phyloP scores from a whole-genome alignment of 2,888 invertebrate genomes.

The Phengaris arion region DNA sequence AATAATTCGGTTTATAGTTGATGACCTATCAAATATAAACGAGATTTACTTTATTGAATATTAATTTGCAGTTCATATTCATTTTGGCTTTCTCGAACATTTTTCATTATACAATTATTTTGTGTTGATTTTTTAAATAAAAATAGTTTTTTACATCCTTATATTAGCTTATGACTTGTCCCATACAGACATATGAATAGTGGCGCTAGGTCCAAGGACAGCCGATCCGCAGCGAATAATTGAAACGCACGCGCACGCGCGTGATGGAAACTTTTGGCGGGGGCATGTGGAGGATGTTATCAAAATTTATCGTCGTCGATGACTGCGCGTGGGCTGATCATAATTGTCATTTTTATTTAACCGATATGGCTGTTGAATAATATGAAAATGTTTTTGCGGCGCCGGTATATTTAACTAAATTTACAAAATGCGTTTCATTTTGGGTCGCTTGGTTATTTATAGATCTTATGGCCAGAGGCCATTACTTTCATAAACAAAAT shows the following conservation, averaged over 20 bases:
- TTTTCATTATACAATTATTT: too few relatives aligned
- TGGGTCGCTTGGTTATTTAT: too few relatives aligned
- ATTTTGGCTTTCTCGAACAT: too few relatives aligned
- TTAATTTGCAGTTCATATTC: too few relatives aligned
- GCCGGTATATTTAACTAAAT: too few relatives aligned
- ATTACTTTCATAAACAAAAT: background rate
- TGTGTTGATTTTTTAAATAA: too few relatives aligned
- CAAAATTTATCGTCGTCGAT: background rate
- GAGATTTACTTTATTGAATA: too few relatives aligned
- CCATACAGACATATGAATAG: constrained; percentile 1
- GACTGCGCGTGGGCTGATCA: constrained; percentile 3
- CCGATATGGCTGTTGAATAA: background rate
- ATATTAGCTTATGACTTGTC: background rate
- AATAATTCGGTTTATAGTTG: background rate
- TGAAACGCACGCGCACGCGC: constrained; percentile 18
- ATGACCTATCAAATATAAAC: too few relatives aligned
- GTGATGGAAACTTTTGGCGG: constrained; percentile 10
- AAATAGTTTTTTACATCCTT: too few relatives aligned
- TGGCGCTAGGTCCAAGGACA: constrained; percentile 24
- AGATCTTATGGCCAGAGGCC: background rate
- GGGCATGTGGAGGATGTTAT: background rate
- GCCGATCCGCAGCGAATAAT: background rate
- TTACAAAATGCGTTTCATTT: too few relatives aligned
- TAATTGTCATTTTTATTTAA: background rate
- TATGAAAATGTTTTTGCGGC: background rate